Evolutionary conservation across 92 coral and sea anemone genomes (phyloP), one percentile per base, ranked within the genome.

Genomic region (Metridium senile): DNA sequence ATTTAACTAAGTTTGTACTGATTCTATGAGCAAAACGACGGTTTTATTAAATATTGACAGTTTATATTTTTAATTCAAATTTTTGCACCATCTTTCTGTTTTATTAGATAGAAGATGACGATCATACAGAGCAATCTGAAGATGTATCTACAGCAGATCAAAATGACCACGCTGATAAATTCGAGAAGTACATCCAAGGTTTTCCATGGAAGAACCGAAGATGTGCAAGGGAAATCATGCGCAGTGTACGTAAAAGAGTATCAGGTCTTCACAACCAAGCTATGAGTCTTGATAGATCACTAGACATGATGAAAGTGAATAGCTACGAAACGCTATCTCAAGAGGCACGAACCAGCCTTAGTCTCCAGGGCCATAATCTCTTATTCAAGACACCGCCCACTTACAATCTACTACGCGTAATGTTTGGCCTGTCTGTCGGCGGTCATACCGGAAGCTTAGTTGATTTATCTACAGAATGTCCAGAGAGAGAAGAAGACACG

Each of bases 181-280:
- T 63, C 20, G 13, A 45, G 32, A 7, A 39, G 13, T 39, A 65
- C 16, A 23, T 65, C 19, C 86, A 82, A 19, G 77, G 86, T 0
- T 91, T 21, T 70, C 82, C 90, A 53, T 91, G 97, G 97, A 85
- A 82, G 51, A 29, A 23, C 21, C 84, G 85, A 33, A 90, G 97
- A 23, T 84, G 56, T 46, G 89, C 93, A 4, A 84, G 74, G 26
- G 87, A 81, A 33, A 68, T 91, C 66, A 88, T 91, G 21, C 90
- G 85, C 52, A 91, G 97, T 71, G 70, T 91, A 46, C 90, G 86
- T 57, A 91, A 80, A 47, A 83, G 97, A 16, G 87, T 91, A 16
- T 84, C 77, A 8, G 81, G 77, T 22, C 61, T 71, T 21, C 81
- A 75, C 17, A 11, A 45, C 62, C 22, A 75, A 57, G 61, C 72